Conservation (phyloP, 2,888 invertebrate genomes). For the Lordiphosa fenestrarum region DNA sequence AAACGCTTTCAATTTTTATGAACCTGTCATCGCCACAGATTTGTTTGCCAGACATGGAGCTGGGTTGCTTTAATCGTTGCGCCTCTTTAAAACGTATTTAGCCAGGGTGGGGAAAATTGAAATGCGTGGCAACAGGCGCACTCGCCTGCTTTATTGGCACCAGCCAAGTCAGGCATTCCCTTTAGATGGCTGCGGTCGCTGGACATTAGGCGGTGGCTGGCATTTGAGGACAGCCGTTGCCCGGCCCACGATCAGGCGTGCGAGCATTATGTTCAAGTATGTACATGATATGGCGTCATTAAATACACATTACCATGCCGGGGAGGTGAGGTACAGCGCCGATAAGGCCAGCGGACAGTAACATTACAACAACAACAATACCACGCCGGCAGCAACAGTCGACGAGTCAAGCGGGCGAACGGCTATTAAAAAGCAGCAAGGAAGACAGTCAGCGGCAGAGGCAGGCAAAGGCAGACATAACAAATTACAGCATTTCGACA, state of each 20-base stretch:
- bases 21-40: conserved; percentile 14
- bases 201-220: conserved; percentile 56
- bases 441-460: conserved; percentile 12
- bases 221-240: conserved; percentile 17
- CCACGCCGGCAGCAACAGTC: conserved; percentile 57
- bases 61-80: conserved; percentile 50
- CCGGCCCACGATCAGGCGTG: conserved; percentile 30
- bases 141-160: conserved; percentile 60
- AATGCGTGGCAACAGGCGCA: conserved; percentile 47
- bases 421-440: conserved; percentile 63
- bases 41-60: conserved; percentile 3
- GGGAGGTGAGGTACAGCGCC: conserved; percentile 4
- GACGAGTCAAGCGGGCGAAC: conserved; percentile 34
- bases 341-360: conserved; percentile 52
- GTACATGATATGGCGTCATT: conserved; percentile 75
- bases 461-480: conserved; percentile 40
- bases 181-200: conserved; percentile 40
- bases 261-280: conserved; percentile 59
- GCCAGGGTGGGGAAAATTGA: conserved; percentile 33
- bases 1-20: conserved; percentile 2
- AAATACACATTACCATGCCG: conserved; percentile 69
- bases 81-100: conserved; percentile 56
- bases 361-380: conserved; percentile 37
- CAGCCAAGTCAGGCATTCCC: conserved; percentile 32
- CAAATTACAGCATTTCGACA: conserved; percentile 66